Percentiles rank a stretch among this genome's conserved stretches.
These are phyloP conservation scores for Falco berigora DNA, from an alignment of 2,797 vertebrate genomes.

Conservation along the genomic window DNA sequence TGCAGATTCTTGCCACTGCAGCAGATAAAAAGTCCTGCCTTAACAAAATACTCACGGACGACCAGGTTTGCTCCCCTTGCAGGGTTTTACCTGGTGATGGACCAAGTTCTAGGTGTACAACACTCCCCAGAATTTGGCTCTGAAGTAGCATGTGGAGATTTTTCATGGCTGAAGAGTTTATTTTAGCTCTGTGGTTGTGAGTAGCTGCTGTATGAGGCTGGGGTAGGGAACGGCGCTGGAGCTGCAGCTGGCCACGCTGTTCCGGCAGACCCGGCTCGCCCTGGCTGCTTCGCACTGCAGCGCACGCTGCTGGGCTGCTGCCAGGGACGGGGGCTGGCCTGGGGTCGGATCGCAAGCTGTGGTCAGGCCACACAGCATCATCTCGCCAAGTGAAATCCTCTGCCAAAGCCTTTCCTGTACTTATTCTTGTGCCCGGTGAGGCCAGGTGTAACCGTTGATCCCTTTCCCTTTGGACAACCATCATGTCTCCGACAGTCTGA, in stretches of 20 bases:
- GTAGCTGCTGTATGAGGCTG: rapidly evolving
- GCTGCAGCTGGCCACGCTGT: rapidly evolving
- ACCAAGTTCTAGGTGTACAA: not conserved
- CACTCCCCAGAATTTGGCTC: not conserved
- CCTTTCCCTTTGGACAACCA: not conserved
- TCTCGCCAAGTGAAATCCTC: rapidly evolving
- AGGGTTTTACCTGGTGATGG: not conserved
- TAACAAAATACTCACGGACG: not conserved
- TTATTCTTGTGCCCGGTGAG: not conserved
- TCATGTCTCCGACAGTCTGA: not conserved
- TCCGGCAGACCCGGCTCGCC: too few species aligned
- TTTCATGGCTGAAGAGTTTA: not conserved
- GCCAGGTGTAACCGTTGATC: not conserved
- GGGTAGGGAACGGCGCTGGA: not conserved
- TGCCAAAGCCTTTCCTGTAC: not conserved
- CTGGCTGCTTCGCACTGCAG: not conserved
- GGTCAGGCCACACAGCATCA: not conserved
- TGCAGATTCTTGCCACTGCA: not conserved
- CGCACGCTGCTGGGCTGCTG: not conserved
- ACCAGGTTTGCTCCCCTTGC: not conserved
- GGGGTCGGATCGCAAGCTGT: rapidly evolving
- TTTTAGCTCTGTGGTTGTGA: not conserved
- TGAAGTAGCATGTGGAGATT: not conserved
- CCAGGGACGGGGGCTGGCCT: not conserved
- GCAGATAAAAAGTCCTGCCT: not conserved